phyloP scores from a whole-genome alignment of 2,113 vertebrate species.

The Todiramphus chloris region DNA sequence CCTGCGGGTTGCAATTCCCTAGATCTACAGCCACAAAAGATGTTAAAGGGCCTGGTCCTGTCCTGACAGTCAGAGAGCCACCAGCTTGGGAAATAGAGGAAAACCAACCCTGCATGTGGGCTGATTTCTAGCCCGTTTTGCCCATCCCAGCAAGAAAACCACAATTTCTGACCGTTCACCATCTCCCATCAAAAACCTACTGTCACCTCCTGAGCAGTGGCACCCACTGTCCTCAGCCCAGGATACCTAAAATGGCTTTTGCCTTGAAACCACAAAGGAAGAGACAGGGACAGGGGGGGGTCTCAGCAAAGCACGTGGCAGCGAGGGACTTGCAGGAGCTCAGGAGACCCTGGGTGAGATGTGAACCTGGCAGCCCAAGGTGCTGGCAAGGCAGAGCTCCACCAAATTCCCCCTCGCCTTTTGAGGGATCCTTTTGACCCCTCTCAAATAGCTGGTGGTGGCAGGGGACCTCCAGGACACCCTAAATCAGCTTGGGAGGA shows the following conservation, averaged over 20 bases:
- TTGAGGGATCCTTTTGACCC: background rate
- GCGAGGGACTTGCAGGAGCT: background rate
- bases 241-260: background rate
- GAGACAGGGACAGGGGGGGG: background rate
- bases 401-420: accelerated
- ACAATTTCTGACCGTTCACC: accelerated
- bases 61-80: background rate
- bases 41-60: background rate
- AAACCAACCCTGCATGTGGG: background rate
- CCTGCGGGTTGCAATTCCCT: background rate
- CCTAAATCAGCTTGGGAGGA: background rate
- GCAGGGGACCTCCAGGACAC: accelerated
- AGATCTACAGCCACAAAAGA: background rate
- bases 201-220: accelerated
- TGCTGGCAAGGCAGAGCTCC: background rate
- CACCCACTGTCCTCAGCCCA: background rate
- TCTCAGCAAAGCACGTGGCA: background rate
- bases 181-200: background rate
- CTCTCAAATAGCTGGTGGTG: background rate
- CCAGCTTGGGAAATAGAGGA: background rate
- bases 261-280: background rate
- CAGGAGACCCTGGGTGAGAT: background rate
- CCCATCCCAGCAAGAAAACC: background rate
- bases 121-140: background rate
- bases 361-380: background rate